Evolutionary conservation across 2,797 vertebrate species (phyloP), one percentile per base, ranked within the genome.

Genomic region (Chromobotia macracanthus): DNA sequence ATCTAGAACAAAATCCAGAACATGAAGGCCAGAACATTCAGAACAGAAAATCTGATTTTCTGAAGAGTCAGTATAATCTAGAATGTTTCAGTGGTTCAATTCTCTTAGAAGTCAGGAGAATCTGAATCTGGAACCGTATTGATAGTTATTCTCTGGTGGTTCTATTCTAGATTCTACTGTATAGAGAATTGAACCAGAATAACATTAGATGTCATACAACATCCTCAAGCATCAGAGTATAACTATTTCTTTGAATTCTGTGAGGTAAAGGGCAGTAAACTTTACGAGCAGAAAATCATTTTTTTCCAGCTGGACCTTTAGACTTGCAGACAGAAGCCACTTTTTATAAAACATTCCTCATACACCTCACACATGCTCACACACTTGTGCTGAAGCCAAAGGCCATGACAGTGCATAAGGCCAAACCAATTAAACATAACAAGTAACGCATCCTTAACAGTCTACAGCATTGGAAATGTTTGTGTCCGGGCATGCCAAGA

Each of bases 381-480:
- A 44, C 58, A 72, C 77, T 72, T 68, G 70, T 79, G 68, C 65
- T 7, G 25, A 80, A 75, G 63, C 68, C 69, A 77, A 73, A 46
- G 58, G 74, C 25, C 68, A 77, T 48, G 58, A 25, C 58, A 67
- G 67, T 67, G 70, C 23, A 28, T 23, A 58, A 41, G 71, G 51
- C 68, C 48, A 71, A 56, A 66, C 64, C 79, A 78, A 78, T 77
- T 69, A 71, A 81, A 77, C 23, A 64, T 53, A 58, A 70, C 64
- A 58, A 13, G 23, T 41, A 72, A 19, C 46, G 58, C 71, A 79
- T 81, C 71, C 41, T 64, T 79, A 64, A 67, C 74, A 56, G 55
- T 56, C 28, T 56, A n/a, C 41, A 31, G 8, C 21, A 60, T 68
- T 41, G 56, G n/a, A 58, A 74, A 72, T 31, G 69, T 75, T 60